Conservation (phyloP, 1,140 invertebrate genomes). For the Pogonus chalceus region DNA sequence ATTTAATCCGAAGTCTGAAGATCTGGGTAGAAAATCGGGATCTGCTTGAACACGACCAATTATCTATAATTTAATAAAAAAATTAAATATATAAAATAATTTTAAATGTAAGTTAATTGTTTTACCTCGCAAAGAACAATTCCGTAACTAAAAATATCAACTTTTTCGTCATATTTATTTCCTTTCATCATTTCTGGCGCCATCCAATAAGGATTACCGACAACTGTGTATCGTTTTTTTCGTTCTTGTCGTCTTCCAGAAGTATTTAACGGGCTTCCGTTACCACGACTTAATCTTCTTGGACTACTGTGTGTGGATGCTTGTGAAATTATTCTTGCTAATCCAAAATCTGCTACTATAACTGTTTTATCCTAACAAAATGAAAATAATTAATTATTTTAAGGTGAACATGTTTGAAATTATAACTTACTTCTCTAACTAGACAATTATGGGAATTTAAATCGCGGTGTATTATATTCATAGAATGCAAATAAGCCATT, state of each 20-base stretch:
- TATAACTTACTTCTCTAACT: conserved; percentile 59
- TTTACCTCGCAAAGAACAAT: conserved; percentile 89
- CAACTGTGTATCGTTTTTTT: conserved; percentile 65
- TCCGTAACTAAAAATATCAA: conserved; percentile 94
- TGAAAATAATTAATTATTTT: conserved; percentile 16
- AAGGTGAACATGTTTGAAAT: conserved; percentile 7
- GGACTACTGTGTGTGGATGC: conserved; percentile 24
- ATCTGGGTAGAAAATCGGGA: conserved; percentile 82
- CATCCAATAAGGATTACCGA: conserved; percentile 97
- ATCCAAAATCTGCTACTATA: conserved; percentile 89
- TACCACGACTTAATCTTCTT: neutral
- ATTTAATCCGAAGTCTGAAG: conserved; percentile 84
- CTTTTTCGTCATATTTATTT: conserved; percentile 92
- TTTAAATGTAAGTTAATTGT: neutral
- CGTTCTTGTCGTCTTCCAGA: conserved; percentile 45
- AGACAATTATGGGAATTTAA: conserved; percentile 94
- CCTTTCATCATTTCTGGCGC: conserved; percentile 97
- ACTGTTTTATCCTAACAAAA: conserved; percentile 67
- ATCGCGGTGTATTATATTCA: conserved; percentile 92
- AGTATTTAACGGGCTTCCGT: conserved; percentile 30
- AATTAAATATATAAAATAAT: neutral
- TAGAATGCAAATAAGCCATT: conserved; percentile 87
- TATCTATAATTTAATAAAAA: conserved; percentile 46
- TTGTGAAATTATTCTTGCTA: conserved; percentile 77
- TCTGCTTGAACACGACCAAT: conserved; percentile 88